Percentiles rank a stretch among this genome's conserved stretches.
These are phyloP conservation scores for Spongia lamella DNA, from an alignment of 37 sponge, comb jelly and placozoan genomes.

Conservation along the genomic window DNA sequence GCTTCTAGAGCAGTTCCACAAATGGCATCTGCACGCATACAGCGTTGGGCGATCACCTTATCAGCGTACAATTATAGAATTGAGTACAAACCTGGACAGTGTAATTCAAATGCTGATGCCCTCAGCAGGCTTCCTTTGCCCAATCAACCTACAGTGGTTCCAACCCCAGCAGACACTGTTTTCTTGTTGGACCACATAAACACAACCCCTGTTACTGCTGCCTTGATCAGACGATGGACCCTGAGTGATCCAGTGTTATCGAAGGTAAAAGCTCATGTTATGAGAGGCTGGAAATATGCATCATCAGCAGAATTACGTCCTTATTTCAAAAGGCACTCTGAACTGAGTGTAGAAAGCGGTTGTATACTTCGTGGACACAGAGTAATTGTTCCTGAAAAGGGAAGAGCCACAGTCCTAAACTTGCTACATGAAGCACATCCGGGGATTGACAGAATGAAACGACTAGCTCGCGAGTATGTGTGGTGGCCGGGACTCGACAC, in stretches of 20 bases:
- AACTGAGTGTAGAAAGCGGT: too few species aligned
- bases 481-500: conserved; percentile 40
- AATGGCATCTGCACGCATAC: conserved; percentile 40
- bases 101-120: conserved; percentile 33
- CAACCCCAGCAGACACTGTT: too few species aligned
- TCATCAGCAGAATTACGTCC: conserved; percentile 5
- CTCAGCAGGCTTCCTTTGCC: conserved; percentile 43
- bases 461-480: too few species aligned
- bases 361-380: conserved; percentile 55
- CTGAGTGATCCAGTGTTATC: conserved; percentile 38
- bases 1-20: conserved; percentile 17
- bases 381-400: conserved; percentile 32
- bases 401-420: conserved; percentile 2
- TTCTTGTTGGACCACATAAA: too few species aligned
- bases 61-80: conserved; percentile 39
- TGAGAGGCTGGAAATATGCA: conserved; percentile 21
- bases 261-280: neutral
- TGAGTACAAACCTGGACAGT: conserved; percentile 14
- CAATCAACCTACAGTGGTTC: too few species aligned
- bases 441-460: conserved; percentile 57
- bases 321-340: conserved; percentile 9
- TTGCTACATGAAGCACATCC: conserved; percentile 36
- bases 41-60: conserved; percentile 55
- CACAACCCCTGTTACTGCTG: too few species aligned
- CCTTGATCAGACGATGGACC: too few species aligned